Evolutionary conservation across 2,113 vertebrate species (phyloP).

Genomic region (Monopterus albus): DNA sequence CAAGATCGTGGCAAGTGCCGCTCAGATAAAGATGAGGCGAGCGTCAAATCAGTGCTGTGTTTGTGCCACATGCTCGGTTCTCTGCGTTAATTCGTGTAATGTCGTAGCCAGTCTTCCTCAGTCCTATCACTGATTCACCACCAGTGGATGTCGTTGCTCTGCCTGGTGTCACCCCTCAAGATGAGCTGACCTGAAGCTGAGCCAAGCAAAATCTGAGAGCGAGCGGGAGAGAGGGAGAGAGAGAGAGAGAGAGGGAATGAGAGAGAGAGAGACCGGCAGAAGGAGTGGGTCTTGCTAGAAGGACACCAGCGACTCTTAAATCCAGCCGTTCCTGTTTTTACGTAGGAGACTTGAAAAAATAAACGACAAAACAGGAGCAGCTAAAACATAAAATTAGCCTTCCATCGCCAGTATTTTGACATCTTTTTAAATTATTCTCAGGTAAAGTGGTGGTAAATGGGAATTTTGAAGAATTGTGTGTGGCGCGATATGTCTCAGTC

Average conservation of each 20-base stretch:
- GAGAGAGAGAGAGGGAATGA: conserved; percentile 9
- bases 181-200: conserved; percentile 81
- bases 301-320: conserved; percentile 68
- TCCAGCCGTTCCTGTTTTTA: conserved; percentile 65
- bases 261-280: conserved; percentile 51
- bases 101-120: too few species aligned
- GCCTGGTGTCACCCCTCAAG: conserved; percentile 72
- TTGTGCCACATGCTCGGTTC: too few species aligned
- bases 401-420: conserved; percentile 11
- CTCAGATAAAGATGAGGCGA: neutral
- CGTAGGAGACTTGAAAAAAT: conserved; percentile 66
- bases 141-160: conserved; percentile 89
- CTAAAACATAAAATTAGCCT: conserved; percentile 32
- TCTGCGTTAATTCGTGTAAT: neutral
- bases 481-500: too few species aligned
- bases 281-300: conserved; percentile 74
- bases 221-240: conserved; percentile 59
- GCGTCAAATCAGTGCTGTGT: too few species aligned
- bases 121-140: conserved; percentile 55
- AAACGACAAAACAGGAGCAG: conserved; percentile 58
- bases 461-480: too few species aligned
- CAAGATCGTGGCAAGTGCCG: too few species aligned
- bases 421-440: conserved; percentile 42
- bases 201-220: conserved; percentile 73
- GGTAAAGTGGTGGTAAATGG: conserved; percentile 70